Conservation (phyloP, 2,113 vertebrate species). For the Nerophis lumbriciformis region DNA sequence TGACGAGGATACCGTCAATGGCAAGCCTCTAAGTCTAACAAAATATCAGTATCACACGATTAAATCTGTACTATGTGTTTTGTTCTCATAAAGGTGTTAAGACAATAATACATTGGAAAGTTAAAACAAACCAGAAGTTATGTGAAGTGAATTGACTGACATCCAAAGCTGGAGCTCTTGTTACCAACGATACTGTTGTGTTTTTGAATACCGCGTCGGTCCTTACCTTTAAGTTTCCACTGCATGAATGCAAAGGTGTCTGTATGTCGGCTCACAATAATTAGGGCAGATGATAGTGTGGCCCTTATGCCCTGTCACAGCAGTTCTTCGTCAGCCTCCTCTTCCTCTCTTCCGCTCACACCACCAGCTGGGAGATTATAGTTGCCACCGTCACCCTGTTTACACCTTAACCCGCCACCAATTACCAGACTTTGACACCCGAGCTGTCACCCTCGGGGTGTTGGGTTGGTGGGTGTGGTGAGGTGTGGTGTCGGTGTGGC, state of each 20-base stretch:
- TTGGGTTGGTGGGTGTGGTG: conserved; percentile 22
- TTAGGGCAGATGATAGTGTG: conserved; percentile 22
- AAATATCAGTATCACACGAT: too few relatives aligned
- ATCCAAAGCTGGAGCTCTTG: too few relatives aligned
- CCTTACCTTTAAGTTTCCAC: conserved; percentile 35
- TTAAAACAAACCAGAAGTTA: too few relatives aligned
- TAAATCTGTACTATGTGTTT: too few relatives aligned
- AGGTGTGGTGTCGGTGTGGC: conserved; percentile 11
- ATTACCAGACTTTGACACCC: conserved; percentile 72
- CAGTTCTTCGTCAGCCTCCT: conserved; percentile 36
- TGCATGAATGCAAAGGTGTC: not conserved
- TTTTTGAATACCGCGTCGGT: too few relatives aligned
- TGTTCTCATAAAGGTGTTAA: too few relatives aligned
- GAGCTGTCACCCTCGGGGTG: conserved; percentile 40
- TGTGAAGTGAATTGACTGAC: too few relatives aligned
- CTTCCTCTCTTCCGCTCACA: conserved; percentile 47
- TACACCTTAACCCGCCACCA: conserved; percentile 71
- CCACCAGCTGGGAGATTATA: conserved; percentile 66
- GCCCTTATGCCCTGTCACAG: conserved; percentile 49
- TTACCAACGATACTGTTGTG: too few relatives aligned
- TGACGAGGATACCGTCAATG: not conserved
- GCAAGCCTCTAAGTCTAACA: not conserved
- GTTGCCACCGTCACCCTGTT: conserved; percentile 68
- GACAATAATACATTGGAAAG: too few relatives aligned
- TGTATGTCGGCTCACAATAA: conserved; percentile 9